Evolutionary conservation across 1,140 invertebrate species (phyloP).

Genomic region (Drosophila paulistorum): DNA sequence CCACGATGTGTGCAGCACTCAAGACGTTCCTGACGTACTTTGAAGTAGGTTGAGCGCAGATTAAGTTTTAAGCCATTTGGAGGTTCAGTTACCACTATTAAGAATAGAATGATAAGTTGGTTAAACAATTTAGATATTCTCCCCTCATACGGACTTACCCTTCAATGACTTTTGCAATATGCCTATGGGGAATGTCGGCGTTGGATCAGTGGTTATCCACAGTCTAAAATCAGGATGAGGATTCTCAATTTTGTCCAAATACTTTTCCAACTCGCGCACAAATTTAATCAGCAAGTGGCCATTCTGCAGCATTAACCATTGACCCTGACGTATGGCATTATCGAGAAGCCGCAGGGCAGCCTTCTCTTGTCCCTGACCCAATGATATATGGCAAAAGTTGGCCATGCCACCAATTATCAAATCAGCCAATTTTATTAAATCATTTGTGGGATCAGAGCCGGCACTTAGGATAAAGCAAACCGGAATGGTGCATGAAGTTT

Average conservation of each 20-base stretch:
- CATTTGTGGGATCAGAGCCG: conserved; percentile 93
- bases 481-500: conserved; percentile 90
- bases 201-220: conserved; percentile 95
- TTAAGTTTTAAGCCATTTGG: conserved; percentile 95
- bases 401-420: conserved; percentile 87
- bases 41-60: conserved; percentile 93
- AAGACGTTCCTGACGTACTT: conserved; percentile 88
- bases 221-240: conserved; percentile 95
- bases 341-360: conserved; percentile 89
- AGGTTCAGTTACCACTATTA: conserved; percentile 93
- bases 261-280: conserved; percentile 91
- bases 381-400: conserved; percentile 91
- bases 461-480: conserved; percentile 94
- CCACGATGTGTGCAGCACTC: conserved; percentile 88
- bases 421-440: conserved; percentile 94
- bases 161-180: conserved; percentile 93
- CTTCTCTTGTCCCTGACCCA: conserved; percentile 95
- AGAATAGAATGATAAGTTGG: conserved; percentile 1
- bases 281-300: conserved; percentile 94
- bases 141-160: conserved; percentile 84
- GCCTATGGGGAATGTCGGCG: conserved; percentile 92
- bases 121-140: too few species aligned
- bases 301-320: conserved; percentile 96
- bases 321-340: conserved; percentile 89
- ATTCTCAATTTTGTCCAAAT: conserved; percentile 89